These are phyloP conservation scores for Synodontis membranacea DNA, from an alignment of 2,113 vertebrate species.

Conservation along the genomic window DNA sequence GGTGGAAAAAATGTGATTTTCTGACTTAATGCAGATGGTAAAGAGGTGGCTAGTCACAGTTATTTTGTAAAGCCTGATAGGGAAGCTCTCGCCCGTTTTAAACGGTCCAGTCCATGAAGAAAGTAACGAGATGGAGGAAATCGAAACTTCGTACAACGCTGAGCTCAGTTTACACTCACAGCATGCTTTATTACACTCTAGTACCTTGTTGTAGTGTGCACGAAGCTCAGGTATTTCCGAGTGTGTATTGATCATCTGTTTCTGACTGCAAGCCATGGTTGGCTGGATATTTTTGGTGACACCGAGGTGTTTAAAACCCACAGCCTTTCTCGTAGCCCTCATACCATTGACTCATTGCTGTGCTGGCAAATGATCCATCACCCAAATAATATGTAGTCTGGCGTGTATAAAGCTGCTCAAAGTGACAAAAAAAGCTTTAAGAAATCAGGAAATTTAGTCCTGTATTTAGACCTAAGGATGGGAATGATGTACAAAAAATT, in stretches of 20 bases:
- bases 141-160: neutral
- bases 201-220: neutral
- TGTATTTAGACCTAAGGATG: neutral
- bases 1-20: conserved; percentile 16
- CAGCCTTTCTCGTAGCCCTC: neutral
- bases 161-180: neutral
- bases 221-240: too few relatives aligned
- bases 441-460: neutral
- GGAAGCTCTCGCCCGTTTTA: neutral
- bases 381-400: neutral
- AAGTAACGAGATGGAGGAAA: conserved; percentile 4
- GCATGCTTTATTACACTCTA: neutral
- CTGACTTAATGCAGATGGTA: neutral
- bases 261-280: neutral
- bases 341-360: neutral
- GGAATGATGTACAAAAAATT: neutral
- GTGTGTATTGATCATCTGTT: neutral
- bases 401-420: neutral
- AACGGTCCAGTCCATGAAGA: neutral
- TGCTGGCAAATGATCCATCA: neutral
- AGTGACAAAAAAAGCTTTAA: neutral
- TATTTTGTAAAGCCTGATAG: conserved; percentile 4
- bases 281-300: conserved; percentile 1
- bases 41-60: neutral
- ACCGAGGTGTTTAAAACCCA: neutral